These are phyloP conservation scores for Percopsis omiscomaycus DNA, from an alignment of 2,797 vertebrate species.

Conservation along the genomic window DNA sequence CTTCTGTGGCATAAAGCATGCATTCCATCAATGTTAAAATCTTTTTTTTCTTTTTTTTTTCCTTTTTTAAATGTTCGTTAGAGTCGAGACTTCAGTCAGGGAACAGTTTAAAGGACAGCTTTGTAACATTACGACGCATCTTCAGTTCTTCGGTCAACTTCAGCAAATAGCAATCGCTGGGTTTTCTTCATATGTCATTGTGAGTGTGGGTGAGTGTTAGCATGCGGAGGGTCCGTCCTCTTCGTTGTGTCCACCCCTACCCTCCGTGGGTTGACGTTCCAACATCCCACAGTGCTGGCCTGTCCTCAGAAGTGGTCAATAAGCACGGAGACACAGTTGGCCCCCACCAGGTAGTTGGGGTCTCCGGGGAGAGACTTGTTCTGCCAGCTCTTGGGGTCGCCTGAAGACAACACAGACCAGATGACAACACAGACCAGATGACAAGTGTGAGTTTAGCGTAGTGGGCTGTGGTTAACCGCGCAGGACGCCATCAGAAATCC, in stretches of 20 bases:
- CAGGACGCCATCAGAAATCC: background rate
- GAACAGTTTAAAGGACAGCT: slow-evolving; percentile 45
- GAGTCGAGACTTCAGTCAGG: slow-evolving; percentile 63
- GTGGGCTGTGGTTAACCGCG: background rate
- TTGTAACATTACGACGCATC: slow-evolving; percentile 32
- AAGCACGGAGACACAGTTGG: slow-evolving; percentile 98
- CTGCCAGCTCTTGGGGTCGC: slow-evolving; percentile 99
- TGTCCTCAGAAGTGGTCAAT: slow-evolving; percentile 97
- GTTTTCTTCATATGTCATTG: slow-evolving; percentile 45
- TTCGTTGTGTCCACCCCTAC: slow-evolving; percentile 39
- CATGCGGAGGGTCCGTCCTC: slow-evolving; percentile 29
- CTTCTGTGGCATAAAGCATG: slow-evolving; percentile 73
- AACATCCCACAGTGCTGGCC: slow-evolving; percentile 70
- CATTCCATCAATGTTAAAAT: slow-evolving; percentile 75
- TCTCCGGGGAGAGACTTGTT: slow-evolving; percentile 99
- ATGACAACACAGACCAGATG: slow-evolving; percentile 20
- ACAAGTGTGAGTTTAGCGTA: background rate
- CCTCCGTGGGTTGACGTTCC: slow-evolving; percentile 78
- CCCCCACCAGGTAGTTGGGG: slow-evolving; percentile 98
- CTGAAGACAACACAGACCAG: slow-evolving; percentile 71
- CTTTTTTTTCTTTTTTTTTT: slow-evolving; percentile 38
- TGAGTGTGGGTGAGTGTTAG: slow-evolving; percentile 21
- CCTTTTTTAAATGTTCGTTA: slow-evolving; percentile 51
- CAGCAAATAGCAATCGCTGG: slow-evolving; percentile 61
- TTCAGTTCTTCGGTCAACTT: slow-evolving; percentile 32